A percentile compares a stretch with the other conserved stretches of the same genome.
These are phyloP conservation scores for Helicolenus hilgendorfi DNA, from an alignment of 2,797 vertebrate genomes.

Conservation along the genomic window DNA sequence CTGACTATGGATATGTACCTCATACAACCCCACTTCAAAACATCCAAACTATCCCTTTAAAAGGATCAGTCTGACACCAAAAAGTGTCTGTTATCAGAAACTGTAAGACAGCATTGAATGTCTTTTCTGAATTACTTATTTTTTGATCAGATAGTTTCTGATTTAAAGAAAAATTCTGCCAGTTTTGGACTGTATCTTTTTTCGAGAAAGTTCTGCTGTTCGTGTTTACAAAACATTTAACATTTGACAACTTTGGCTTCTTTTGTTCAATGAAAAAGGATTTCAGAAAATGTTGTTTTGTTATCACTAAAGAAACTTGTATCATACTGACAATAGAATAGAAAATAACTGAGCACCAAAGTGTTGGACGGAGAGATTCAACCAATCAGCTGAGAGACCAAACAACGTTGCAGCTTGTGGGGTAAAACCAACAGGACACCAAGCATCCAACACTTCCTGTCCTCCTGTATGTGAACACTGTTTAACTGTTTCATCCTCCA, in stretches of 20 bases:
- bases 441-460: background rate
- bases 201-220: background rate
- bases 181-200: background rate
- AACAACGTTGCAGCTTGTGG: background rate
- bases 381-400: too few species aligned
- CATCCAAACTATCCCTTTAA: too few species aligned
- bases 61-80: background rate
- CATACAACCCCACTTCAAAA: too few species aligned
- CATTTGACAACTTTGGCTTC: background rate
- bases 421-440: conserved; percentile 8
- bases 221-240: background rate
- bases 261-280: background rate
- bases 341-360: background rate
- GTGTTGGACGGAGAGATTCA: background rate
- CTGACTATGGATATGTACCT: too few species aligned
- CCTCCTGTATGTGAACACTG: background rate
- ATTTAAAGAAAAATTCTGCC: fast-evolving
- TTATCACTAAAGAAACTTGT: background rate
- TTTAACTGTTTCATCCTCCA: background rate
- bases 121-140: background rate
- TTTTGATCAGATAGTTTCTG: background rate
- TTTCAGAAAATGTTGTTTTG: background rate
- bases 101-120: background rate
- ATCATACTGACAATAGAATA: background rate
- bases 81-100: background rate